Conservation (phyloP, 2,888 invertebrate genomes). For the Stratiomys singularior region DNA sequence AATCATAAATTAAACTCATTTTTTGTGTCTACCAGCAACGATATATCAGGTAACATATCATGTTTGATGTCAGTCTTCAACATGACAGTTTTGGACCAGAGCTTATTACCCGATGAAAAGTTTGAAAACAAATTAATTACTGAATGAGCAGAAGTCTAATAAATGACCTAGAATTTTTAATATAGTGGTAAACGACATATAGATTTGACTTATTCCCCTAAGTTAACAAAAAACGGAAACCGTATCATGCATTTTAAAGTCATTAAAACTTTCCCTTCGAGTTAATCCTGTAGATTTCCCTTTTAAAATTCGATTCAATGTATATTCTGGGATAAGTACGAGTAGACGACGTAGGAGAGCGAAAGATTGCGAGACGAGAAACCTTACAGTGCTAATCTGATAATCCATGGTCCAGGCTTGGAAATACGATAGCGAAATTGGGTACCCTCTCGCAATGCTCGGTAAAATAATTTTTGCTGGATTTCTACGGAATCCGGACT, state of each 20-base stretch:
- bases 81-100: too few relatives aligned
- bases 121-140: background rate
- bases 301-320: slow-evolving; percentile 4
- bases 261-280: slow-evolving; percentile 29
- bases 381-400: slow-evolving; percentile 34
- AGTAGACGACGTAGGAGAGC: slow-evolving; percentile 3
- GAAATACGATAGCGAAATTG: background rate
- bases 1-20: too few relatives aligned
- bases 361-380: background rate
- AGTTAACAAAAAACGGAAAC: slow-evolving; percentile 16
- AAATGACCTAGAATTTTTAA: background rate
- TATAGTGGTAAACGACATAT: background rate
- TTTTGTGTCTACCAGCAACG: too few relatives aligned
- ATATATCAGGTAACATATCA: too few relatives aligned
- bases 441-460: slow-evolving; percentile 10
- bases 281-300: slow-evolving; percentile 27
- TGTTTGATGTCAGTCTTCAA: too few relatives aligned
- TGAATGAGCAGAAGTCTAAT: background rate
- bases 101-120: too few relatives aligned
- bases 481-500: background rate
- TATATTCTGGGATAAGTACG: background rate
- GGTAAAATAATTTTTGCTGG: slow-evolving; percentile 24
- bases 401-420: slow-evolving; percentile 30
- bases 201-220: background rate
- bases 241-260: slow-evolving; percentile 15